These are phyloP conservation scores for Pluvianellus socialis DNA, from an alignment of 2,113 vertebrate genomes.

Conservation along the genomic window DNA sequence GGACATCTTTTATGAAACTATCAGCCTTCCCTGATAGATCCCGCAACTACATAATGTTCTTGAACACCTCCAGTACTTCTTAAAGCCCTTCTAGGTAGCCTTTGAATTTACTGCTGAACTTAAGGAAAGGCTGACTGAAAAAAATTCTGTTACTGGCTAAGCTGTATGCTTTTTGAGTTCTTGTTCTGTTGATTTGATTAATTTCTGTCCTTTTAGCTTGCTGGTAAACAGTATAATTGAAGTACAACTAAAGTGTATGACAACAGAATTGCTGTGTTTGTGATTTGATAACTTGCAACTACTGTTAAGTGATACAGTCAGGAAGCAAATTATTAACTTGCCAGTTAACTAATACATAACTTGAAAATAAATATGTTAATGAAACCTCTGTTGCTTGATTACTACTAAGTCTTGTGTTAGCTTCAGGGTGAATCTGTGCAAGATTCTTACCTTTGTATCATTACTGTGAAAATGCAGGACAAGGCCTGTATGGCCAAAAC, in stretches of 20 bases:
- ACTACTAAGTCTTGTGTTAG: background rate
- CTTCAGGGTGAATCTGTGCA: background rate
- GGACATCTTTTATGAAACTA: background rate
- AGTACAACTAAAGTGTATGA: background rate
- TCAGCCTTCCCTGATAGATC: background rate
- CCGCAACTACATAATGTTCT: rapidly evolving
- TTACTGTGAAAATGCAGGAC: background rate
- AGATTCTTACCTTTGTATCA: background rate
- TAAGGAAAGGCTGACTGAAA: background rate
- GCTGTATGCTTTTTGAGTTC: background rate
- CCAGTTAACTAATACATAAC: background rate
- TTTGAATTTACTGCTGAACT: background rate
- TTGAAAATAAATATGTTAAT: background rate
- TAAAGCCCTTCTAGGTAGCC: background rate
- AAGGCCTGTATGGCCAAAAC: background rate
- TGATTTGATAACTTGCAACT: background rate
- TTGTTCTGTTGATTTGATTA: background rate
- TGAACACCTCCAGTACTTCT: background rate
- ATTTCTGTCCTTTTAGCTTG: background rate
- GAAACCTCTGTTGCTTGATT: background rate
- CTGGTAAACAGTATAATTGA: background rate
- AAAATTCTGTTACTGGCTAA: background rate
- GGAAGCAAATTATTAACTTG: background rate
- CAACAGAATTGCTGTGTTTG: background rate
- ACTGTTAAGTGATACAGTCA: background rate